Conservation (phyloP, 2,888 invertebrate genomes). For the Operophtera brumata region DNA sequence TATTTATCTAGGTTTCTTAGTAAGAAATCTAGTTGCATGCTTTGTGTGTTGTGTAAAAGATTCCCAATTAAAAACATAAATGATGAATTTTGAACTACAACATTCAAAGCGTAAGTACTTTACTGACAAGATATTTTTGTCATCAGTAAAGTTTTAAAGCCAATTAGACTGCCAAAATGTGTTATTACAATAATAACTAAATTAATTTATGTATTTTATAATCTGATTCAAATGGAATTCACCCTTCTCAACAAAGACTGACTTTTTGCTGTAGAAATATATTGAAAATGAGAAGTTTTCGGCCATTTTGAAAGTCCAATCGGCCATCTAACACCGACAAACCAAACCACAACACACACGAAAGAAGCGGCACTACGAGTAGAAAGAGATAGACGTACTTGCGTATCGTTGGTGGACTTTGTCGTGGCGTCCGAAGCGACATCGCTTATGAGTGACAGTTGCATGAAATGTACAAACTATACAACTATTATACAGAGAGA, state of each 20-base stretch:
- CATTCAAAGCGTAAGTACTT: slow-evolving; percentile 23
- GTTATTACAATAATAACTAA: neutral
- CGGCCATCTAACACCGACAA: slow-evolving; percentile 41
- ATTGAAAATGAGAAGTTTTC: no score
- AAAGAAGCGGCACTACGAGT: slow-evolving; percentile 49
- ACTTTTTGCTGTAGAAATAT: neutral
- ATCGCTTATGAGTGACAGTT: slow-evolving; percentile 79
- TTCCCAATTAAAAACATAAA: slow-evolving; percentile 12
- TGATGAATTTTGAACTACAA: slow-evolving; percentile 18
- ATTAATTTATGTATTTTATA: no score
- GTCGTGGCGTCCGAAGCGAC: slow-evolving; percentile 75
- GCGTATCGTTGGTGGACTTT: slow-evolving; percentile 76
- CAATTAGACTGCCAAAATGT: slow-evolving; percentile 14
- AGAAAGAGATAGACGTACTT: slow-evolving; percentile 68
- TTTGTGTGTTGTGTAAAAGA: slow-evolving; percentile 24
- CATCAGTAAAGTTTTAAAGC: slow-evolving; percentile 9
- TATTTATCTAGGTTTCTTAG: neutral
- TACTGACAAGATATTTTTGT: neutral
- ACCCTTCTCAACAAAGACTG: no score
- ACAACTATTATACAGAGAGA: slow-evolving; percentile 69
- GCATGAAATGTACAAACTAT: slow-evolving; percentile 81
- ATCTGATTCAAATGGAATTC: no score
- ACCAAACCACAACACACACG: slow-evolving; percentile 39
- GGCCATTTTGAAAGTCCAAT: neutral
- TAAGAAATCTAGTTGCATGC: slow-evolving; percentile 19